Base-by-base conservation (phyloP, 2,888 invertebrate genomes). In the Melipona beecheii region DNA sequence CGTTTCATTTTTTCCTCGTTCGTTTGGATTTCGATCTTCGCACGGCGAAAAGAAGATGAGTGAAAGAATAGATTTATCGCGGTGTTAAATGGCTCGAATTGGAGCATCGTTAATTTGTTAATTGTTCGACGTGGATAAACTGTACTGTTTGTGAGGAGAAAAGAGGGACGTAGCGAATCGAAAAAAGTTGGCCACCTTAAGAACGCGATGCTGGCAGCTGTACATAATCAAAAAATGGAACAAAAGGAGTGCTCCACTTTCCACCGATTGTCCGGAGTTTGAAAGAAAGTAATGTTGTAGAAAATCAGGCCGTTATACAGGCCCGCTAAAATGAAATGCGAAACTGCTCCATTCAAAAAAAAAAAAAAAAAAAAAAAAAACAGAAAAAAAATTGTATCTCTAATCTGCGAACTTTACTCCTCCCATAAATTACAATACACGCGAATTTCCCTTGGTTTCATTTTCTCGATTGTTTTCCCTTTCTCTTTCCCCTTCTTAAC, bases 271-370 rank as follows among this genome's bases (percentile, higher is more conserved):
- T 83, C 69, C 76, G 54, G 72, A 82, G 82, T 81, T 76, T 83
- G 82, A 83, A 83, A 83, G 83, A 83, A 83, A 82, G 82, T 76
- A 82, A 83, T 82, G 82, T 81, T 75, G 83, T 83, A 83, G 82
- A 83, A 83, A 83, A 82, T 82, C 83, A 83, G 83, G 83, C 72
- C 82, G 76, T 83, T 76, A 72, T 82, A 69, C 82, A 31, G 43
- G 72, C 72, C 24, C 58, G 71, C 69, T 75, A 62, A 72, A 81
- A 56, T 54, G 72, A 72, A 83, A 71, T 60, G 68, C 64, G 50
- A 50, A 43, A 43, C 24, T 27, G 58, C 19, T 75, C 62, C 49
- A 58, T 82, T 68, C 56, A 36, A 13, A 64, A 43, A 43, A 43
- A 43, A 43, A 11, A 43, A 43, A 52, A 52, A 3, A 19, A 52